Conservation (phyloP, 1,140 invertebrate genomes). For the Bombus turneri region DNA sequence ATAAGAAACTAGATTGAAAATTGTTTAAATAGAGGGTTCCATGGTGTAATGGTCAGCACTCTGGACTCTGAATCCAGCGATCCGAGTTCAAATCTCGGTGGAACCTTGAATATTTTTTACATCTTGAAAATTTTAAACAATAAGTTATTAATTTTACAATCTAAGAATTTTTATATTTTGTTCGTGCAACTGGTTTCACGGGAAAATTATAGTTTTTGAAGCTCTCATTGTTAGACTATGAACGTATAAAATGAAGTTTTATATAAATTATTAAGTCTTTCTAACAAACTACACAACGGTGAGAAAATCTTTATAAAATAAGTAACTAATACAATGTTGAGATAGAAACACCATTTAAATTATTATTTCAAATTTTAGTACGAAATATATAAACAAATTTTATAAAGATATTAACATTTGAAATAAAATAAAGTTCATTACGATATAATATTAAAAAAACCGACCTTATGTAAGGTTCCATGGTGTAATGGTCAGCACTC, state of each 20-base stretch:
- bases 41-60: constrained; percentile 96
- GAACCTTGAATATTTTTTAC: constrained; percentile 82
- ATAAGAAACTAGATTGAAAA: too few relatives aligned
- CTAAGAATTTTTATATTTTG: not conserved
- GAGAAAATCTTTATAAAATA: not conserved
- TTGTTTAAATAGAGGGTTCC: constrained; percentile 82
- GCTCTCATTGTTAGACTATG: not conserved
- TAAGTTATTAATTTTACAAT: not conserved
- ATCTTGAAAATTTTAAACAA: not conserved
- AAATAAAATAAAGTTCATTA: not conserved
- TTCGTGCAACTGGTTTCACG: too few relatives aligned
- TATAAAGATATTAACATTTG: not conserved
- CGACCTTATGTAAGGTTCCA: constrained; percentile 84
- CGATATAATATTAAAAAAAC: constrained; percentile 4
- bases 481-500: constrained; percentile 96
- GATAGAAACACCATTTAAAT: not conserved
- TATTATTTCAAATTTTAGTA: not conserved
- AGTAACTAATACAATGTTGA: not conserved
- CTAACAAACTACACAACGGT: not conserved
- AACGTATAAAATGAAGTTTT: not conserved
- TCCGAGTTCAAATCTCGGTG: constrained; percentile 93
- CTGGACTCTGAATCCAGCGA: constrained; percentile 95
- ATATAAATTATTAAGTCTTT: not conserved
- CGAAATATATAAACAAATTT: not conserved
- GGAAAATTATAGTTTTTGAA: not conserved